Conservation (phyloP, 1,140 invertebrate genomes). For the Polypedilum pembai region DNA sequence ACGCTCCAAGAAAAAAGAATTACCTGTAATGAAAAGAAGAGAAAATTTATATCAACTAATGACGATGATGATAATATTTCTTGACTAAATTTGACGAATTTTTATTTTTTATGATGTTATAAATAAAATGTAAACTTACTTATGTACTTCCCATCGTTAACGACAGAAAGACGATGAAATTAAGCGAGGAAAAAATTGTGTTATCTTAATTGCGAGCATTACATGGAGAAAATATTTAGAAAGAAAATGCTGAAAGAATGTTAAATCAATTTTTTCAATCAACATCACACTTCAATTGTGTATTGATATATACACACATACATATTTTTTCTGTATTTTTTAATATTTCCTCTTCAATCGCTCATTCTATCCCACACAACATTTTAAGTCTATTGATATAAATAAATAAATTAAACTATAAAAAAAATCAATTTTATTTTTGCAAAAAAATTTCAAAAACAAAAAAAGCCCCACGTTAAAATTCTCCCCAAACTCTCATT, state of each 20-base stretch:
- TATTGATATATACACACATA: too few relatives aligned
- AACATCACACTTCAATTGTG: too few relatives aligned
- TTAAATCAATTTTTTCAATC: conserved; percentile 7
- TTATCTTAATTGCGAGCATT: neutral
- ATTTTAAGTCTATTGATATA: neutral
- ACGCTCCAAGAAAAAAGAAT: neutral
- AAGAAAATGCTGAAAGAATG: neutral
- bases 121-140: too few relatives aligned
- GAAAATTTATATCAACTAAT: neutral
- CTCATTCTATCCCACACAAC: neutral
- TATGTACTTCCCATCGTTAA: too few relatives aligned
- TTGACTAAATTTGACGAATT: neutral
- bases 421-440: neutral
- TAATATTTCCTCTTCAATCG: neutral
- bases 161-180: too few relatives aligned
- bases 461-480: too few relatives aligned
- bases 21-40: neutral
- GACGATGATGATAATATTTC: too few relatives aligned
- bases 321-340: neutral
- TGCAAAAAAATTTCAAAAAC: neutral
- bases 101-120: neutral
- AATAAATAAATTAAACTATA: neutral
- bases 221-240: too few relatives aligned
- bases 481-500: too few relatives aligned
- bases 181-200: too few relatives aligned